Evolutionary conservation across 2,113 vertebrate genomes (phyloP).

Genomic region (Etheostoma cragini): DNA sequence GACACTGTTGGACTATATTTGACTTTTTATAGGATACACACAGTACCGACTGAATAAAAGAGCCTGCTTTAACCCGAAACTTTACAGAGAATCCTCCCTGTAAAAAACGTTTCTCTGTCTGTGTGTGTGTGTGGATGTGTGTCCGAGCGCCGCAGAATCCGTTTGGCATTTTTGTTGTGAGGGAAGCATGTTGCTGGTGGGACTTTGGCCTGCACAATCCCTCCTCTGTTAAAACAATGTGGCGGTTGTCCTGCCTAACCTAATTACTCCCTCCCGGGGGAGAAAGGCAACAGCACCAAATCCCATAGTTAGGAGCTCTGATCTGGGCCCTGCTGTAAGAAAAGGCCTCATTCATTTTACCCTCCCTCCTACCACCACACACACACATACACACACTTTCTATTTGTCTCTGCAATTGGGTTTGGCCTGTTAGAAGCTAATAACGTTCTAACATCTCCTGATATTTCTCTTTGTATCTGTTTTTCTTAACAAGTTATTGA

Average conservation of each 20-base stretch:
- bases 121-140: slow-evolving; percentile 38
- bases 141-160: slow-evolving; percentile 65
- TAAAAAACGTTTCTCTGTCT: slow-evolving; percentile 10
- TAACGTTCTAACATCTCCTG: slow-evolving; percentile 42
- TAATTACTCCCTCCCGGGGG: slow-evolving; percentile 86
- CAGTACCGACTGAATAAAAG: slow-evolving; percentile 16
- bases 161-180: slow-evolving; percentile 82
- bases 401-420: slow-evolving; percentile 38
- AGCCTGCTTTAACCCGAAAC: slow-evolving; percentile 13
- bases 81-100: slow-evolving; percentile 29
- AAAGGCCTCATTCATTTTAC: slow-evolving; percentile 82
- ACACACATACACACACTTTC: slow-evolving; percentile 31
- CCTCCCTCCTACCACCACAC: slow-evolving; percentile 53
- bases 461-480: slow-evolving; percentile 48
- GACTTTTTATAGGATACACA: slow-evolving; percentile 68
- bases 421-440: slow-evolving; percentile 43
- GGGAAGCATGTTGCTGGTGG: slow-evolving; percentile 84
- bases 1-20: slow-evolving; percentile 69
- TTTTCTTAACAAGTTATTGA: slow-evolving; percentile 35
- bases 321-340: slow-evolving; percentile 82
- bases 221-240: slow-evolving; percentile 88
- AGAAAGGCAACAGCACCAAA: slow-evolving; percentile 85
- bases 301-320: slow-evolving; percentile 84
- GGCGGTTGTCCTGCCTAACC: slow-evolving; percentile 86
- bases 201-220: slow-evolving; percentile 86